phyloP scores from a whole-genome alignment of 2,797 vertebrate genomes.

The Gallirallus australis region DNA sequence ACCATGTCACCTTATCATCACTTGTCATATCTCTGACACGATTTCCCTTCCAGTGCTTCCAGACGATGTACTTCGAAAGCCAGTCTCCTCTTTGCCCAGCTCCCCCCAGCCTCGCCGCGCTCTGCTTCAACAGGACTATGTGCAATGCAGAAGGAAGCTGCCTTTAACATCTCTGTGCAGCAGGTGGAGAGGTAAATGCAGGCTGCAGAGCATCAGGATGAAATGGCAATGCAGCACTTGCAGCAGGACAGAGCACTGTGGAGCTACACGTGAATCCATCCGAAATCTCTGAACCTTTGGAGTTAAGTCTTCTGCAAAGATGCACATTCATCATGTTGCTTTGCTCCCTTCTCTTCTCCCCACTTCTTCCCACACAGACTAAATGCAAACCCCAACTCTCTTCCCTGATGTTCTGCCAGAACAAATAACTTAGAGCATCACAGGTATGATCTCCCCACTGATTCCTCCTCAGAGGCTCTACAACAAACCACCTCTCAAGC shows the following conservation, averaged over 20 bases:
- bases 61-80: background rate
- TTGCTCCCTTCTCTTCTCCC: background rate
- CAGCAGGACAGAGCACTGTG: background rate
- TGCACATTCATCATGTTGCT: background rate
- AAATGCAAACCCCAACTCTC: slow-evolving; percentile 7
- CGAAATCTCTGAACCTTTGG: background rate
- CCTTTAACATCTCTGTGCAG: background rate
- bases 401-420: background rate
- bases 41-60: background rate
- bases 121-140: background rate
- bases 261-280: background rate
- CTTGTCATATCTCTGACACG: background rate
- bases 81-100: background rate
- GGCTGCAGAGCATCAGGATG: background rate
- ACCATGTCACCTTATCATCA: background rate
- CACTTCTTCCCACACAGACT: background rate
- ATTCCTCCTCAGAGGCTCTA: background rate
- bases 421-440: background rate
- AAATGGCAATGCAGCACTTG: background rate
- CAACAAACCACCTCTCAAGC: background rate
- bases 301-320: background rate
- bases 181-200: background rate
- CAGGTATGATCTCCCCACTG: background rate
- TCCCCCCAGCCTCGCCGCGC: fast-evolving
- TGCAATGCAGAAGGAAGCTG: background rate